phyloP scores from a whole-genome alignment of 2,113 vertebrate species.

The Gymnobelideus leadbeateri region DNA sequence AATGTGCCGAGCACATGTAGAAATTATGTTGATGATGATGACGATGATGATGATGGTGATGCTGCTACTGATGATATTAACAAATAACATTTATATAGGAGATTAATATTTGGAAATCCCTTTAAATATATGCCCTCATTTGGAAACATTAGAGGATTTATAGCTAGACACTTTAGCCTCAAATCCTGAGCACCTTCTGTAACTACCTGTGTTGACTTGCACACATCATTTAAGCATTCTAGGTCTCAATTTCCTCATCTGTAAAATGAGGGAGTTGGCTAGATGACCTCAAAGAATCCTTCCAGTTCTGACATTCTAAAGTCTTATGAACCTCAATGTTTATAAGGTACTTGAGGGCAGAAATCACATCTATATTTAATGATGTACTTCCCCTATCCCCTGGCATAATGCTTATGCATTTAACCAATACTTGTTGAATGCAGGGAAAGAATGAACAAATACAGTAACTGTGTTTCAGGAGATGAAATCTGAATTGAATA shows the following conservation, averaged over 20 bases:
- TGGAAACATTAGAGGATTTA: background rate
- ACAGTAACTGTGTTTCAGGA: constrained; percentile 1
- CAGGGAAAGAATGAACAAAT: background rate
- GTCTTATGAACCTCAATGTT: background rate
- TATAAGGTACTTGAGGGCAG: background rate
- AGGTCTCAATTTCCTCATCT: background rate
- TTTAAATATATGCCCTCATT: background rate
- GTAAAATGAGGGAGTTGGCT: background rate
- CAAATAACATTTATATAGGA: background rate
- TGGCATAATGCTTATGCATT: background rate
- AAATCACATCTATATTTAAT: background rate
- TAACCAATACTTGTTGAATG: background rate
- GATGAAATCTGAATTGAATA: background rate
- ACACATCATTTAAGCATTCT: background rate
- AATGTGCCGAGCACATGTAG: background rate
- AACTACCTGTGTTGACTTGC: background rate
- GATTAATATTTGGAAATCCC: background rate
- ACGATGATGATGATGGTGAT: background rate
- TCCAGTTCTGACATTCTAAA: background rate
- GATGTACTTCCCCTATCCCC: background rate
- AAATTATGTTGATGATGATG: background rate
- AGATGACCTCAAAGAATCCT: background rate
- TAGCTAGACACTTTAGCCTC: background rate
- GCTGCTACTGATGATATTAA: background rate
- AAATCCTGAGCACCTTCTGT: background rate